Evolutionary conservation across 2,888 invertebrate species (phyloP).

Genomic region (Prenolepis imparis): DNA sequence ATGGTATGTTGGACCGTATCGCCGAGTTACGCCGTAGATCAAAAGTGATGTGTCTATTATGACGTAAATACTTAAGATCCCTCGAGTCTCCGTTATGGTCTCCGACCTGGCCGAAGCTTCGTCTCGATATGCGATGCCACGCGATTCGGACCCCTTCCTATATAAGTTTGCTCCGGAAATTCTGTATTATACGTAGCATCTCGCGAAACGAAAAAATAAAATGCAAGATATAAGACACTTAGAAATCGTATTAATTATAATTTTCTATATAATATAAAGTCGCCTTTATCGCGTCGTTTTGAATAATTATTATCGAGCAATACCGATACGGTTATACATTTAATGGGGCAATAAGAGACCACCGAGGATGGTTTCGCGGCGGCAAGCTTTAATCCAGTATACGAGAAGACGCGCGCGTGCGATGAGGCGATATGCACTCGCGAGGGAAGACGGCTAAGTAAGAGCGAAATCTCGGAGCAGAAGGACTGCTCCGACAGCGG

Average conservation of each 20-base stretch:
- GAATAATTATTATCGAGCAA: not conserved
- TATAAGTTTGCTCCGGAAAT: constrained; percentile 46
- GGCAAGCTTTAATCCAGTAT: constrained; percentile 61
- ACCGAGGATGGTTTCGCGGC: constrained; percentile 61
- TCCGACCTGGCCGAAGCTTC: constrained; percentile 30
- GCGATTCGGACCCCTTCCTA: constrained; percentile 4
- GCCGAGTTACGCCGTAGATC: constrained; percentile 81
- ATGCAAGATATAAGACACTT: not conserved
- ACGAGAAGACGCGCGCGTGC: constrained; percentile 76
- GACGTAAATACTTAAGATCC: constrained; percentile 81
- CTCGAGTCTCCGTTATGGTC: constrained; percentile 52
- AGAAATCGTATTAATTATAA: not conserved
- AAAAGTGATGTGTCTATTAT: constrained; percentile 85
- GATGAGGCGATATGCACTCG: constrained; percentile 81
- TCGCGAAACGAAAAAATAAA: not conserved
- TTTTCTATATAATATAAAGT: not conserved
- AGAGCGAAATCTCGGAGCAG: constrained; percentile 78
- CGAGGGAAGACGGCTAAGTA: constrained; percentile 79
- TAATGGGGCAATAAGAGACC: constrained; percentile 63
- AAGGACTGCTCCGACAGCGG: constrained; percentile 50
- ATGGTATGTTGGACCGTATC: constrained; percentile 82
- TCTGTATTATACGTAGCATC: not conserved
- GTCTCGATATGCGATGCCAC: constrained; percentile 40
- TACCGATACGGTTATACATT: not conserved
- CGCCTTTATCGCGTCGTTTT: not conserved